Conservation (phyloP, 2,797 vertebrate genomes). For the Clamator glandarius region DNA sequence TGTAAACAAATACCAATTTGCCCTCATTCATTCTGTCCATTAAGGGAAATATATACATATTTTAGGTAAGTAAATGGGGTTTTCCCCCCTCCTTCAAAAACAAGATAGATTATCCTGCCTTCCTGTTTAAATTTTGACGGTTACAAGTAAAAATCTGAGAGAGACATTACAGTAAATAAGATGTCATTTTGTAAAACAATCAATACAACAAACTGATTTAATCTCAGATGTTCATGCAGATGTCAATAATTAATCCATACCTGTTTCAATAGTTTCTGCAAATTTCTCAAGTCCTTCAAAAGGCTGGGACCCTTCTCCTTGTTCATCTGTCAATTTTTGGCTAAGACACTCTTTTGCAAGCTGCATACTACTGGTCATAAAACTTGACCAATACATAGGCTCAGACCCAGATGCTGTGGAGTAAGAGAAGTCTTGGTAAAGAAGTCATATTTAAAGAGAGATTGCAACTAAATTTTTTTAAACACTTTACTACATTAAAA, state of each 20-base stretch:
- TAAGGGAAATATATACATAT: not conserved
- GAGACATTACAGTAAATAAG: not conserved
- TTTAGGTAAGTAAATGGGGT: not conserved
- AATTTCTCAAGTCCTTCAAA: conserved; percentile 98
- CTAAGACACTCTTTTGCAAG: conserved; percentile 97
- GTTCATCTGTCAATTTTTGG: conserved; percentile 95
- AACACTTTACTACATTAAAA: not conserved
- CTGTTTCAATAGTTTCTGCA: conserved; percentile 98
- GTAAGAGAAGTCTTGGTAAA: conserved; percentile 23
- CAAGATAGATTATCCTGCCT: not conserved
- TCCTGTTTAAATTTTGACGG: not conserved
- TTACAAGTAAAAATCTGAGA: not conserved
- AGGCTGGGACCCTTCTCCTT: conserved; percentile 94
- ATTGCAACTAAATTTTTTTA: not conserved
- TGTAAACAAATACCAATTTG: not conserved
- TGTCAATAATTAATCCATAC: conserved; percentile 72
- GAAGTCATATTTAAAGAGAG: not conserved
- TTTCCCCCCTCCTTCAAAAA: not conserved
- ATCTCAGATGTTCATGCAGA: not conserved
- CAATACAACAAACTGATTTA: not conserved
- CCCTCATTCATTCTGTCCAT: not conserved
- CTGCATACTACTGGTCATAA: conserved; percentile 99
- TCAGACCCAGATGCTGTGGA: conserved; percentile 89
- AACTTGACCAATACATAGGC: conserved; percentile 99
- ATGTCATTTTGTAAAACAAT: not conserved